These are phyloP conservation scores for Nipponia nippon DNA, from an alignment of 2,113 vertebrate species.

Conservation along the genomic window DNA sequence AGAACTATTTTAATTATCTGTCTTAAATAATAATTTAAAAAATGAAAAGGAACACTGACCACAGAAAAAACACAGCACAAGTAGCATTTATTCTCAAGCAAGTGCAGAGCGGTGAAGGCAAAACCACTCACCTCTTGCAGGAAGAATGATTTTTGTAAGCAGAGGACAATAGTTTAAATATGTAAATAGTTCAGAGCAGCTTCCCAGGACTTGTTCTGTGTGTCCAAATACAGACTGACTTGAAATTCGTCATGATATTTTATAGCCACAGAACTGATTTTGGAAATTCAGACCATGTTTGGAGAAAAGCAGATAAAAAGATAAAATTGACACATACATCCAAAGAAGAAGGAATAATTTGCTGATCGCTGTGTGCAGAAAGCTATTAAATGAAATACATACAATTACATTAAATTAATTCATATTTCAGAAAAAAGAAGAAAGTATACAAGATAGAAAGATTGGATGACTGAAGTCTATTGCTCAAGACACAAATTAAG, in stretches of 20 bases:
- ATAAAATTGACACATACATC: background rate
- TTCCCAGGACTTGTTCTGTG: background rate
- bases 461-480: background rate
- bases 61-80: background rate
- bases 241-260: background rate
- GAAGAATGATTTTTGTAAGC: background rate
- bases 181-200: background rate
- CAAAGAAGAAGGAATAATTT: background rate
- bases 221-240: background rate
- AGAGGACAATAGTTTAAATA: background rate
- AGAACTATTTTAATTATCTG: background rate
- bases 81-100: background rate
- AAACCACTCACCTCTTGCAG: background rate
- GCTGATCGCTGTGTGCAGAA: background rate
- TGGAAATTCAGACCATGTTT: background rate
- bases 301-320: background rate
- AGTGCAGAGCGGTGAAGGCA: background rate
- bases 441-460: background rate
- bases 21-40: background rate
- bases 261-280: background rate
- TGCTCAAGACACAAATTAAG: background rate
- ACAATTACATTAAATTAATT: background rate
- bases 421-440: background rate
- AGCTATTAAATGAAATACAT: background rate
- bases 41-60: background rate